These are phyloP conservation scores for Geranospiza caerulescens DNA, from an alignment of 2,797 vertebrate genomes.

Conservation along the genomic window DNA sequence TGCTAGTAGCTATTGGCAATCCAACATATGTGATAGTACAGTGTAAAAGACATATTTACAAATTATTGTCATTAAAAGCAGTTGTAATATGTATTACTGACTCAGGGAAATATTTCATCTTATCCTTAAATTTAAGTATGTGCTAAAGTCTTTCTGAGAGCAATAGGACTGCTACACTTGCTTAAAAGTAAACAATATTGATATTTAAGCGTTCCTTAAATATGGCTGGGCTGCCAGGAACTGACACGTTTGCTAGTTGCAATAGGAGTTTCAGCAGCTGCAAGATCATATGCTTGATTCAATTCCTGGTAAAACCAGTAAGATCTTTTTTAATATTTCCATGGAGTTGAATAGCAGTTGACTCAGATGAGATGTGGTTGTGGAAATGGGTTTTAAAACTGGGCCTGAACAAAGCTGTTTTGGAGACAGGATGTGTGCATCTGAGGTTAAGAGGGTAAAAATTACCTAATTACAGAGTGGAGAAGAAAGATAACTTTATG, in stretches of 20 bases:
- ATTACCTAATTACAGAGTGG: no score
- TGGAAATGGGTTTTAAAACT: background rate
- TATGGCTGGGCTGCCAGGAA: background rate
- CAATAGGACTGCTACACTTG: background rate
- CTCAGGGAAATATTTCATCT: background rate
- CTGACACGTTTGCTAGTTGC: background rate
- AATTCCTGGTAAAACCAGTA: background rate
- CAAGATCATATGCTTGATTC: background rate
- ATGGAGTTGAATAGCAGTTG: background rate
- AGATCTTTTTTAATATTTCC: background rate
- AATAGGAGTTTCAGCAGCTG: background rate
- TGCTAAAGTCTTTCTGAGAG: background rate
- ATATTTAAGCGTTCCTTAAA: background rate
- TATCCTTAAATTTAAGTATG: background rate
- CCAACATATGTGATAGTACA: background rate
- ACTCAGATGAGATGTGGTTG: background rate
- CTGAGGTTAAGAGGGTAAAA: background rate
- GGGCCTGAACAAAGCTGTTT: background rate
- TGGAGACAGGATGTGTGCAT: background rate
- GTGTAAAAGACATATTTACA: background rate
- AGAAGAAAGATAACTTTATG: background rate
- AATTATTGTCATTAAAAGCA: constrained; percentile 2
- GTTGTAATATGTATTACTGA: background rate
- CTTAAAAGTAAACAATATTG: background rate
- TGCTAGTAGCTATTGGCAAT: background rate